Percentiles rank a stretch among this genome's conserved stretches.
These are phyloP conservation scores for Leptinotarsa haldemani DNA, from an alignment of 2,888 invertebrate species.

Conservation along the genomic window DNA sequence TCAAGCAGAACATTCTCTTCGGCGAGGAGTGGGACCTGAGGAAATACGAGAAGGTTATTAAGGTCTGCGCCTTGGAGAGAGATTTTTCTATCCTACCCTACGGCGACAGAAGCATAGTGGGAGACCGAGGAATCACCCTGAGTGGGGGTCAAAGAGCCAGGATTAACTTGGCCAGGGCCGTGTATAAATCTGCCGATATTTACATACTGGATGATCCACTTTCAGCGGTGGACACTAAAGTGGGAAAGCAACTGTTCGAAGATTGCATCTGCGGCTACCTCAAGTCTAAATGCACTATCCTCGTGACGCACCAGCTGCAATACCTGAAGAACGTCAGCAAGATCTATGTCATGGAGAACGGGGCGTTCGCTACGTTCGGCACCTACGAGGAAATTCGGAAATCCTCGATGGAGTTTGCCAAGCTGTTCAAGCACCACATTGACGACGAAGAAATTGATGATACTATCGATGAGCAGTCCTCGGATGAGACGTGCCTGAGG, in stretches of 20 bases:
- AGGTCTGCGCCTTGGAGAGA: constrained; percentile 73
- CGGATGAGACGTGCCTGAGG: constrained; percentile 39
- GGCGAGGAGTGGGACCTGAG: constrained; percentile 73
- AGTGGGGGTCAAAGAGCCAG: constrained; percentile 87
- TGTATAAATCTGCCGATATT: constrained; percentile 81
- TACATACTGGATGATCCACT: constrained; percentile 85
- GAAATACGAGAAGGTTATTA: constrained; percentile 68
- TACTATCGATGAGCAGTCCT: constrained; percentile 39
- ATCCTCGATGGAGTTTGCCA: constrained; percentile 68
- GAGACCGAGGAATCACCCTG: constrained; percentile 80
- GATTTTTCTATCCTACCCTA: constrained; percentile 79
- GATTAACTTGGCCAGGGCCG: constrained; percentile 80
- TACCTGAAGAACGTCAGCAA: constrained; percentile 76
- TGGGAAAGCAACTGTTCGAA: constrained; percentile 81
- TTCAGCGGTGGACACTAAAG: constrained; percentile 82
- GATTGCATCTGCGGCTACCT: constrained; percentile 73
- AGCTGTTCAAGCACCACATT: constrained; percentile 65
- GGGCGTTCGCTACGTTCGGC: constrained; percentile 65
- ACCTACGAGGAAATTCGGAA: constrained; percentile 67
- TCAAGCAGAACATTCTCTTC: constrained; percentile 84
- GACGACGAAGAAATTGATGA: constrained; percentile 53
- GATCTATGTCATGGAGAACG: constrained; percentile 75
- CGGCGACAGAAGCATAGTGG: constrained; percentile 81
- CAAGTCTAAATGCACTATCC: constrained; percentile 75
- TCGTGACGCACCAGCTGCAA: constrained; percentile 89